Evolutionary conservation across 1,140 invertebrate genomes (phyloP), one percentile per base, ranked within the genome.

Genomic region (Drosophila mayri): DNA sequence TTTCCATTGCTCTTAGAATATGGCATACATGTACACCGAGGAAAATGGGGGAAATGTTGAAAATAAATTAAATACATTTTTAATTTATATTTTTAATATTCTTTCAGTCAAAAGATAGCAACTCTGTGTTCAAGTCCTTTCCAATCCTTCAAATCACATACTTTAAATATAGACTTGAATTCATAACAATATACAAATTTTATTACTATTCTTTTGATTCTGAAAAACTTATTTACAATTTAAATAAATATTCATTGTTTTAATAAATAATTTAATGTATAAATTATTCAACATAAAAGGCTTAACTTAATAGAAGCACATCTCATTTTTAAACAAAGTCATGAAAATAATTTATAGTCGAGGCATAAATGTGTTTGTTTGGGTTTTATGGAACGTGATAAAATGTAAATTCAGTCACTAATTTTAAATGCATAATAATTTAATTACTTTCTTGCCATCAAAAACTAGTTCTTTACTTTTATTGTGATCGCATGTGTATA

Each of bases 331-430:
- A 7, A 22, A 46, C 43, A 46, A 46, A 25, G 20, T 22, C 43
- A 22, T 46, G 20, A 22, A 22, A 22, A 14, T 20, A 14, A 22
- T 25, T 28, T 25, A 47, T n/a, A 16, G n/a, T 35, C 11, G 1
- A 35, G 6, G 11, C 4, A 20, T 14, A 52, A 20, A 35, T 35
- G 18, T 52, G 28, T 20, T 49, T 12, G 47, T 20, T 52, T 9
- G 6, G 12, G 6, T 52, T 35, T 35, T 20, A 35, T 37, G 8
- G 4, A 2, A 12, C n/a, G 7, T 20, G 0, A 52, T 52, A 37
- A 52, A 52, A 52, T 35, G 50, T 52, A 52, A 35, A 52, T 52
- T 35, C 14, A 52, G 14, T 52, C 18, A 16, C 8, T 52, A 9
- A 12, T 16, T 10, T 12, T 5, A 20, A 18, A 22, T 10, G 37